Evolutionary conservation across 2,888 invertebrate genomes (phyloP), one percentile per base, ranked within the genome.

Genomic region (Idaea biselata): DNA sequence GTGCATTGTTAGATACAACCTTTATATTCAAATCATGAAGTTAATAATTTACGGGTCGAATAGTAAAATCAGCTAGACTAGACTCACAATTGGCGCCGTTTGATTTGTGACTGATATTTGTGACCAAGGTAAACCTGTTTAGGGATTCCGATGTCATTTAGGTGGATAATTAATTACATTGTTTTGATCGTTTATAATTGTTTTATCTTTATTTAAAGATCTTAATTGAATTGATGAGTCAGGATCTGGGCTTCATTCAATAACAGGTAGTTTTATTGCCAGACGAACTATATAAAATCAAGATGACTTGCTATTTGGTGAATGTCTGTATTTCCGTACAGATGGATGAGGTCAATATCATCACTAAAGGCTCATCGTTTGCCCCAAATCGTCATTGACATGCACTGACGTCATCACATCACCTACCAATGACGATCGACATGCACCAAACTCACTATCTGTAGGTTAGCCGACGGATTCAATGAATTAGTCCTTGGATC

Each of bases 1-100:
- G 64, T 55, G 65, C 58, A 61, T 68, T 68, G 63, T 63, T 25
- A 25, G 25, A 64, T 65, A 59, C 60, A 64, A 62, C 53, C 66
- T 78, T 74, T 70, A 64, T 73, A 86, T 86, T 85, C 83, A 74
- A 74, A 69, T 68, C 83, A 78, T 77, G 82, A 73, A 56, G 70
- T 64, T 31, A 61, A 75, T 72, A 74, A 78, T 77, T 78, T 80
- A 77, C 66, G 71, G 70, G 68, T 72, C 62, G 68, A 69, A 69
- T 70, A 65, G 62, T 64, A 71, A 61, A 62, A 73, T 73, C 73
- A 73, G 82, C 81, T 74, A 75, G 72, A 83, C 81, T 74, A 75
- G 72, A 73, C 71, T 68, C 65, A 70, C 70, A 16, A 75, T 76
- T 77, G 83, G 80, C 80, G 80, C 82, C 80, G 70, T 68, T 72